phyloP scores from a whole-genome alignment of 2,113 vertebrate genomes.

The Saguinus midas region DNA sequence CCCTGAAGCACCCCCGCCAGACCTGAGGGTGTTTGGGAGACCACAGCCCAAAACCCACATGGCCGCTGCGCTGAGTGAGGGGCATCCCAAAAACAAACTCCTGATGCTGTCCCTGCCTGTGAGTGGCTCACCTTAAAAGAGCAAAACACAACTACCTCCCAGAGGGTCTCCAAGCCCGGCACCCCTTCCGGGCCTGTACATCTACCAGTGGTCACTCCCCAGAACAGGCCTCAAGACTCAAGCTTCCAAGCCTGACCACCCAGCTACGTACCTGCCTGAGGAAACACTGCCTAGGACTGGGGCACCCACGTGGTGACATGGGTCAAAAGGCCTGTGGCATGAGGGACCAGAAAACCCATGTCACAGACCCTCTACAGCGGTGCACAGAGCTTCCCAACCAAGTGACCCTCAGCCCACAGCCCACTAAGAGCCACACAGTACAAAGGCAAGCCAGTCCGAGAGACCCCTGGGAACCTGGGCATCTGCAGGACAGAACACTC shows the following conservation, averaged over 20 bases:
- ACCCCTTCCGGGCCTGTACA: background rate
- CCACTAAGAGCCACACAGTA: background rate
- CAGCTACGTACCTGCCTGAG: too few relatives aligned
- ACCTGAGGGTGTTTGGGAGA: fast-evolving
- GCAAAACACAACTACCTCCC: fast-evolving
- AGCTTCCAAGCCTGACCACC: too few relatives aligned
- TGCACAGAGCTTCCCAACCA: background rate
- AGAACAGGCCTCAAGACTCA: too few relatives aligned
- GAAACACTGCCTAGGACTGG: background rate
- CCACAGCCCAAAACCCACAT: too few relatives aligned
- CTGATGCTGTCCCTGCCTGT: fast-evolving
- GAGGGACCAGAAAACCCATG: background rate
- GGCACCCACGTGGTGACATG: too few relatives aligned
- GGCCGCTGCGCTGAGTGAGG: fast-evolving
- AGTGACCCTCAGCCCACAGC: fast-evolving
- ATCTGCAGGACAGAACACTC: background rate
- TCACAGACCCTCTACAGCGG: background rate
- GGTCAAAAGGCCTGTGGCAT: background rate
- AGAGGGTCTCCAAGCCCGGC: background rate
- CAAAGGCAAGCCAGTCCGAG: fast-evolving
- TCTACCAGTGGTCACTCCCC: background rate
- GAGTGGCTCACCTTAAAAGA: fast-evolving
- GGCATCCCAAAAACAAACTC: background rate
- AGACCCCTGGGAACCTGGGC: fast-evolving
- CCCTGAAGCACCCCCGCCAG: fast-evolving